Conservation (phyloP, 2,797 vertebrate genomes). For the Sebastes itinus region DNA sequence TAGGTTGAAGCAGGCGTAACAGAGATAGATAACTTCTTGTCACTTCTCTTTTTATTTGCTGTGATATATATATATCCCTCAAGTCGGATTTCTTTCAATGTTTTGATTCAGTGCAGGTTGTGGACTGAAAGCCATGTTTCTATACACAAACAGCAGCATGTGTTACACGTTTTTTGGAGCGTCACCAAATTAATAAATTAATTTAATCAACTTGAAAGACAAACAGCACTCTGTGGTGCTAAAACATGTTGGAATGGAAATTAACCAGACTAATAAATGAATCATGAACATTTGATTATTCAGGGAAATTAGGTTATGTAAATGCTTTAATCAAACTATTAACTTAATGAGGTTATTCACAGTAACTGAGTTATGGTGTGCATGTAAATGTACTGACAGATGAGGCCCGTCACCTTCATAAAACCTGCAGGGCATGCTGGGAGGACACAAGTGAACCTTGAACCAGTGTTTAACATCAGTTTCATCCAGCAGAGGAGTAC, state of each 20-base stretch:
- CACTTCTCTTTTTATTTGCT: background rate
- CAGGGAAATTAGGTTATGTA: background rate
- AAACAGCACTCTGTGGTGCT: background rate
- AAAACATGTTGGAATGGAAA: background rate
- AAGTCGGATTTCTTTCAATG: background rate
- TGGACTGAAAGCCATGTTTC: background rate
- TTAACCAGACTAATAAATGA: background rate
- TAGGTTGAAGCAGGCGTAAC: background rate
- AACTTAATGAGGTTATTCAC: background rate
- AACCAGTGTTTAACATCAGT: conserved; percentile 30
- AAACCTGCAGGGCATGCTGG: conserved; percentile 41
- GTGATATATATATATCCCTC: background rate
- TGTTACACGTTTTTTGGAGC: background rate
- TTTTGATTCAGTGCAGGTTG: background rate
- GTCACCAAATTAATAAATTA: background rate
- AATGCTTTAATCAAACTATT: background rate
- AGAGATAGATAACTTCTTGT: background rate
- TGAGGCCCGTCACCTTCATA: conserved; percentile 43
- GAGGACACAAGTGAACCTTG: conserved; percentile 17
- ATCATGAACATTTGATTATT: background rate
- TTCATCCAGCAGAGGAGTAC: conserved; percentile 41
- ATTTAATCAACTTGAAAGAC: background rate
- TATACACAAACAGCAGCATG: background rate
- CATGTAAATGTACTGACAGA: conserved; percentile 35
- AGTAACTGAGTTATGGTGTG: conserved; percentile 12